Conservation (phyloP, 2,888 invertebrate species). For the Synergus umbraculus region DNA sequence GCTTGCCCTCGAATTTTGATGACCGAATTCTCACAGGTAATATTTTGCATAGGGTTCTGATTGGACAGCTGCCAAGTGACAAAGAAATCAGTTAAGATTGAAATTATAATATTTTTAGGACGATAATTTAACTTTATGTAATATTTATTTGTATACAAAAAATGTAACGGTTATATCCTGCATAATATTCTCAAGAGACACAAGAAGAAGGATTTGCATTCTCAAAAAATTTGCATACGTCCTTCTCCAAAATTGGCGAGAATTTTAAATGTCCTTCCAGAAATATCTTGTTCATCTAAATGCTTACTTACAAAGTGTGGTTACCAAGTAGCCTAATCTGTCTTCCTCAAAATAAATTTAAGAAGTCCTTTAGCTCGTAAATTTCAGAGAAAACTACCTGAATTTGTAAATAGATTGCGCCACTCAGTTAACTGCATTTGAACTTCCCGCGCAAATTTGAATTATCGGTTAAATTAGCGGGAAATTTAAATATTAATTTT, state of each 20-base stretch:
- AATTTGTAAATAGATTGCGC: neutral
- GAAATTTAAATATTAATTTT: neutral
- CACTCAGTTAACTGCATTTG: neutral
- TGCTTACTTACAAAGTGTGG: neutral
- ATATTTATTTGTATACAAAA: neutral
- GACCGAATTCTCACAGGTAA: neutral
- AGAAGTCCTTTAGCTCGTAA: neutral
- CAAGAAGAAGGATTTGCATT: neutral
- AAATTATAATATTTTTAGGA: neutral
- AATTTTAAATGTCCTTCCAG: neutral
- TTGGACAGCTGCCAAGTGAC: neutral
- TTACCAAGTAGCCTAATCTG: neutral
- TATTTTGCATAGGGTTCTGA: neutral
- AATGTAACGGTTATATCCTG: neutral
- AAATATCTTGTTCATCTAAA: neutral
- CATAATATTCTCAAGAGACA: neutral
- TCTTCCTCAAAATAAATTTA: neutral
- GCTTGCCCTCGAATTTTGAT: conserved; percentile 11
- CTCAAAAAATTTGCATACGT: neutral
- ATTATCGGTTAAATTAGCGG: neutral
- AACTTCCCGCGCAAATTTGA: neutral
- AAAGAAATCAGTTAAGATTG: neutral
- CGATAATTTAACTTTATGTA: neutral
- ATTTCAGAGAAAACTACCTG: neutral
- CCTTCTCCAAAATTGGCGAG: neutral